Conservation (phyloP, 2,113 vertebrate genomes). For the Vicugna pacos region DNA sequence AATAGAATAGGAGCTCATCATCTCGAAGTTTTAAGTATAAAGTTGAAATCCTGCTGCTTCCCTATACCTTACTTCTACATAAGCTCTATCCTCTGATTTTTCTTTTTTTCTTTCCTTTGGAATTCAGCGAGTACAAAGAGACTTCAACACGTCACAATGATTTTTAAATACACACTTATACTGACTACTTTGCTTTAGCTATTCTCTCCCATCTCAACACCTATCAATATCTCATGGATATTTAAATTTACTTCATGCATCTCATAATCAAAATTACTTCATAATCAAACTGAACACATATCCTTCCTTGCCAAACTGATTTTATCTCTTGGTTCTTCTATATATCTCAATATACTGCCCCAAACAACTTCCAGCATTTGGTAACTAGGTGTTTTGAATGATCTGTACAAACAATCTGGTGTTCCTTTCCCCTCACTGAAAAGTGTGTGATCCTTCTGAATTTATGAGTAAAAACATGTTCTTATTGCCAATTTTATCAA, state of each 20-base stretch:
- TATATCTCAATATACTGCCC: not conserved
- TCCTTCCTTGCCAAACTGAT: not conserved
- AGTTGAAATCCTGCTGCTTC: not conserved
- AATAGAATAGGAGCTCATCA: not conserved
- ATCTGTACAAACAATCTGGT: not conserved
- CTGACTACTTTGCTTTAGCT: not conserved
- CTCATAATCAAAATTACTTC: not conserved
- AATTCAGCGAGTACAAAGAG: not conserved
- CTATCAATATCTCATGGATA: not conserved
- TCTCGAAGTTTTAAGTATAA: not conserved
- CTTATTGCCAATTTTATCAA: not conserved
- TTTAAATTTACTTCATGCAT: not conserved
- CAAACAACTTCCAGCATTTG: not conserved
- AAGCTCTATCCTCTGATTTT: not conserved
- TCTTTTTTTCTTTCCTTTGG: not conserved
- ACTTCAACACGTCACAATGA: not conserved
- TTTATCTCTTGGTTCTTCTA: not conserved
- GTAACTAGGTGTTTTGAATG: not conserved
- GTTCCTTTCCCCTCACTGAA: not conserved
- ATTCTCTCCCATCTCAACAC: not conserved
- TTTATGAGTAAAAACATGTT: not conserved
- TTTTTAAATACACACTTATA: not conserved
- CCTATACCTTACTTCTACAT: not conserved
- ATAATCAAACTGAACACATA: not conserved
- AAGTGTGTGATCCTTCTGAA: not conserved